A percentile compares a stretch with the other conserved stretches of the same genome.
phyloP scores from a whole-genome alignment of 1,140 invertebrate genomes.

The Nylanderia fulva region DNA sequence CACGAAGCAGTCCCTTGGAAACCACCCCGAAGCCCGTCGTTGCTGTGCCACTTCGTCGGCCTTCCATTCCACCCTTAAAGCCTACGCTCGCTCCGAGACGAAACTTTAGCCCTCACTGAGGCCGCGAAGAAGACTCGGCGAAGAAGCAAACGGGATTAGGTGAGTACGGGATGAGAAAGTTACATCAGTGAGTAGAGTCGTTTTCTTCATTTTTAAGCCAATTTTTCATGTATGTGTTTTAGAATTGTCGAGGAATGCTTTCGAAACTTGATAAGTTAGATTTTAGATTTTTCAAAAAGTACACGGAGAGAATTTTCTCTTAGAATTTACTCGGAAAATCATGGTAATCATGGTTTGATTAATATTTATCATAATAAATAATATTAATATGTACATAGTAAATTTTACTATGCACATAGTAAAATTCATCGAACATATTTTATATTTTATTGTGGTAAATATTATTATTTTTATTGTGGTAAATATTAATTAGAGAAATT shows the following conservation, averaged over 20 bases:
- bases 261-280: conserved; percentile 13
- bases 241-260: conserved; percentile 12
- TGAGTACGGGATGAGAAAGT: conserved; percentile 49
- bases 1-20: conserved; percentile 83
- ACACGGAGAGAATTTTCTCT: too few species aligned
- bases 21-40: conserved; percentile 82
- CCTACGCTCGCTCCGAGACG: conserved; percentile 28
- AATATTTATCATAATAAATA: too few species aligned
- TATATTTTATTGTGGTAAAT: too few species aligned
- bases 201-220: neutral
- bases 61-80: conserved; percentile 62
- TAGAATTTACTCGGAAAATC: too few species aligned
- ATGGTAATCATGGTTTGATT: too few species aligned
- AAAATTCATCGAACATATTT: too few species aligned
- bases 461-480: too few species aligned
- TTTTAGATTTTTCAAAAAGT: neutral
- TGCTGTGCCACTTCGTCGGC: conserved; percentile 77
- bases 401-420: too few species aligned
- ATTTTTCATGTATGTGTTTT: conserved; percentile 5
- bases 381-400: too few species aligned
- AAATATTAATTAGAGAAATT: too few species aligned
- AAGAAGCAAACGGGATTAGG: conserved; percentile 36
- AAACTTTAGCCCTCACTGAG: conserved; percentile 20
- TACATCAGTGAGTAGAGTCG: neutral
- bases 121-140: neutral